Evolutionary conservation across 2,113 vertebrate genomes (phyloP), one percentile per base, ranked within the genome.

Genomic region (Calcarius ornatus): DNA sequence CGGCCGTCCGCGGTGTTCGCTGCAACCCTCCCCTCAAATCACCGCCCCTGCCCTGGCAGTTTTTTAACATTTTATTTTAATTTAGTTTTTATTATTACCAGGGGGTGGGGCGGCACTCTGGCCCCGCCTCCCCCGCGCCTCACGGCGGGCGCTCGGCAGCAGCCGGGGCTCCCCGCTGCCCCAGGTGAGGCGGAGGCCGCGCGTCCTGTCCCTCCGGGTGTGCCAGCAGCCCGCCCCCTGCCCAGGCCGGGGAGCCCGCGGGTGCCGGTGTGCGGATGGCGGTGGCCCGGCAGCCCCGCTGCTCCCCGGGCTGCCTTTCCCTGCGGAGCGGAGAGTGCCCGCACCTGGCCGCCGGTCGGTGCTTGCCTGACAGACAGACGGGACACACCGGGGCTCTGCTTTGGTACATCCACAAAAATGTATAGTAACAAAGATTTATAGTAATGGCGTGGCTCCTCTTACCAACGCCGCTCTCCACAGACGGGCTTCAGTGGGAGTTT

Each of bases 141-240:
- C 33, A 1, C 37, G 18, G 51, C 33, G 12, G 60, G 47, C 59
- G 0, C 60, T 42, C 12, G 2, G 3, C 14, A 11, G 33, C 50
- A 0, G 51, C 28, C 28, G 19, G 38, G 11, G 8, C 10, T 57
- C 4, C 4, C 2, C 59, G 17, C 2, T 43, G 45, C 5, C 9
- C 12, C 2, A 1, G 27, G 0, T 21, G 51, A n/a, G 45, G 17
- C 5, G 51, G 5, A 5, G 28, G 21, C 5, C 3, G 6, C 8
- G 28, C 10, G 33, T 22, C 2, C 21, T 1, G 17, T 31, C 54
- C 42, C 48, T 12, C 10, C 20, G 1, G 15, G 2, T 0, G 35
- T 12, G 56, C 30, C 77, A 9, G 19, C 28, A 3, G 13, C 4
- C 27, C 13, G 2, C 6, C 6, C 53, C 30, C 3, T 45, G 14